Evolutionary conservation across 2,797 vertebrate genomes (phyloP), one percentile per base, ranked within the genome.

Genomic region (Glyptemys insculpta): DNA sequence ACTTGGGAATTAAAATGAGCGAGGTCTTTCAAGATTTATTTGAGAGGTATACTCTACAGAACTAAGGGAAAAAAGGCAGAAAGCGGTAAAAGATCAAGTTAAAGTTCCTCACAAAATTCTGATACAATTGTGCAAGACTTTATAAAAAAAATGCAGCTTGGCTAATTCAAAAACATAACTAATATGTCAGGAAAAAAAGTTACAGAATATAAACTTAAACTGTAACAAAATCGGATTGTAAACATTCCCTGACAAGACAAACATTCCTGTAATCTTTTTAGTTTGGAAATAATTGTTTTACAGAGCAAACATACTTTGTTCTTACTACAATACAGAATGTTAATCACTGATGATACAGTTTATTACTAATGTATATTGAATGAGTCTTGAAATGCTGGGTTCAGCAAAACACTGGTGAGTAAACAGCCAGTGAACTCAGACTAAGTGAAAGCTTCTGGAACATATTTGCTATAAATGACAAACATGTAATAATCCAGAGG

Each of bases 81-180:
- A 87, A 87, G 80, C 21, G 1, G 3, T 21, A 87, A 84, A 41
- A 82, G 79, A 59, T 31, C 56, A 47, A 2, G 87, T 53, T 14
- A 88, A 94, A 87, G 85, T 56, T n/a, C 7, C n/a, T 72, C 4
- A 68, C n/a, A 4, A 79, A 90, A 1, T 47, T 29, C 3, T 81
- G 25, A 86, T 6, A 65, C 80, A 7, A 59, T 93, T 92, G 57
- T 76, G 79, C 25, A 56, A n/a, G 44, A 89, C 11, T 76, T 25
- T n/a, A 19, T 37, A 4, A 62, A 90, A 82, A 85, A 68, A 79
- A 80, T 3, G 49, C 4, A 90, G 14, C 6, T 93, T 47, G 31
- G 11, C 19, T 41, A 95, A 54, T 74, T 86, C 54, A 94, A 91
- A 49, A 91, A 96, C 93, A 50, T n/a, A 74, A 90, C 79, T 49